Conservation (phyloP, 1,140 invertebrate genomes). For the Drosophila micromelanica region DNA sequence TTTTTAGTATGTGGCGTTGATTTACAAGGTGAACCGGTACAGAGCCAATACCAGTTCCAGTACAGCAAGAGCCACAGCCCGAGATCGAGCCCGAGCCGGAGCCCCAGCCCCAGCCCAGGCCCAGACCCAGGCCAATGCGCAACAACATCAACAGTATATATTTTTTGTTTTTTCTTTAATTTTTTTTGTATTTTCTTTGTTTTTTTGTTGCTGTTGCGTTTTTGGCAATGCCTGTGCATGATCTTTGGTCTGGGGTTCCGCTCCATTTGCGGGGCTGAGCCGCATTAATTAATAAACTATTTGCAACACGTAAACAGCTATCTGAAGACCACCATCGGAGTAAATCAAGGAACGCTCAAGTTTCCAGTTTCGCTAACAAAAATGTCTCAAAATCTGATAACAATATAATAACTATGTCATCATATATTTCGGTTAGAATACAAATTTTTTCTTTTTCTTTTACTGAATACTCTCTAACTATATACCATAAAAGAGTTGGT, state of each 20-base stretch:
- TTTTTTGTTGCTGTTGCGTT: constrained; percentile 7
- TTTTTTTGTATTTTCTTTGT: too few species aligned
- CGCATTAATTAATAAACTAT: constrained; percentile 34
- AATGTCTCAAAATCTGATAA: constrained; percentile 26
- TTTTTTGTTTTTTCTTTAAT: too few species aligned
- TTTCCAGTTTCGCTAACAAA: constrained; percentile 7
- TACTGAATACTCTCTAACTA: background rate
- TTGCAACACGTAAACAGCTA: constrained; percentile 5
- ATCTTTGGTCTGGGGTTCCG: constrained; percentile 25
- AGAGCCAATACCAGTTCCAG: constrained; percentile 51
- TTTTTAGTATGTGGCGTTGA: constrained; percentile 54
- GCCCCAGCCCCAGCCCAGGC: constrained; percentile 1
- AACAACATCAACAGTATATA: background rate
- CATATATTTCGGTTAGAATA: constrained; percentile 7
- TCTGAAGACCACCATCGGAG: background rate
- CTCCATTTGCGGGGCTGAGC: constrained; percentile 23
- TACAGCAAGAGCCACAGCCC: constrained; percentile 24
- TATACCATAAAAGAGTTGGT: background rate
- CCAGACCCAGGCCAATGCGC: constrained; percentile 10
- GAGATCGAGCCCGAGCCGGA: background rate
- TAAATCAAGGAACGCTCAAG: background rate
- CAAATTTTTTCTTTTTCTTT: background rate
- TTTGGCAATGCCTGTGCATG: constrained; percentile 13
- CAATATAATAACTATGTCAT: constrained; percentile 21
- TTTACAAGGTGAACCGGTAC: constrained; percentile 58